These are phyloP conservation scores for Callyntrura guangdongensis DNA, from an alignment of 2,888 invertebrate genomes.

Conservation along the genomic window DNA sequence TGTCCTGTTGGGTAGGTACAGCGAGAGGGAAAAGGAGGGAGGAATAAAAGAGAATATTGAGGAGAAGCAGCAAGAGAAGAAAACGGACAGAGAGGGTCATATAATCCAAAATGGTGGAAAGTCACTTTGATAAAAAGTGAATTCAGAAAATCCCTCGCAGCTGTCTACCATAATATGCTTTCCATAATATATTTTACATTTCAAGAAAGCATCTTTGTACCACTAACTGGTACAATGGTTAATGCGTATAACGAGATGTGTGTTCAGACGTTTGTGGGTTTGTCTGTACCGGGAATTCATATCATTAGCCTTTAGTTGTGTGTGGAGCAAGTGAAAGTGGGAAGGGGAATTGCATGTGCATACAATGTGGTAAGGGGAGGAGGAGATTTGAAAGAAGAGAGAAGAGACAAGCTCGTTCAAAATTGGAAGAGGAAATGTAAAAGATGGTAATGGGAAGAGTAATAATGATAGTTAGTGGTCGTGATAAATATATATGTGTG, in stretches of 20 bases:
- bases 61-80: not conserved
- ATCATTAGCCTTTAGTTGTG: constrained; percentile 67
- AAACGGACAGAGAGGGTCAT: not conserved
- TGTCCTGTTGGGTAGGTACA: not conserved
- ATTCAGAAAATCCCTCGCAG: constrained; percentile 64
- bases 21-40: constrained; percentile 5
- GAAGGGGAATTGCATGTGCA: constrained; percentile 20
- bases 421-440: constrained; percentile 67
- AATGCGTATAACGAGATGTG: not conserved
- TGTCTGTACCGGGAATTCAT: constrained; percentile 63
- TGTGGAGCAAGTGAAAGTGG: constrained; percentile 36
- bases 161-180: constrained; percentile 16
- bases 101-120: constrained; percentile 31
- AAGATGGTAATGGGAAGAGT: constrained; percentile 63
- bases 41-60: not conserved
- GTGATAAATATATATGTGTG: constrained; percentile 53
- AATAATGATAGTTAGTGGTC: constrained; percentile 66
- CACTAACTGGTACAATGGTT: not conserved
- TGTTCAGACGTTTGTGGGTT: constrained; percentile 8
- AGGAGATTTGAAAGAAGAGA: constrained; percentile 46
- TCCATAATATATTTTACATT: not conserved
- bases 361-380: not conserved
- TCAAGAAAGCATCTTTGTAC: not conserved
- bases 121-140: constrained; percentile 37
- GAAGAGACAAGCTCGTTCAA: constrained; percentile 63